A percentile compares a stretch with the other conserved stretches of the same genome.
Conservation (phyloP, 1,140 invertebrate genomes). For the Drosophila murphyi region DNA sequence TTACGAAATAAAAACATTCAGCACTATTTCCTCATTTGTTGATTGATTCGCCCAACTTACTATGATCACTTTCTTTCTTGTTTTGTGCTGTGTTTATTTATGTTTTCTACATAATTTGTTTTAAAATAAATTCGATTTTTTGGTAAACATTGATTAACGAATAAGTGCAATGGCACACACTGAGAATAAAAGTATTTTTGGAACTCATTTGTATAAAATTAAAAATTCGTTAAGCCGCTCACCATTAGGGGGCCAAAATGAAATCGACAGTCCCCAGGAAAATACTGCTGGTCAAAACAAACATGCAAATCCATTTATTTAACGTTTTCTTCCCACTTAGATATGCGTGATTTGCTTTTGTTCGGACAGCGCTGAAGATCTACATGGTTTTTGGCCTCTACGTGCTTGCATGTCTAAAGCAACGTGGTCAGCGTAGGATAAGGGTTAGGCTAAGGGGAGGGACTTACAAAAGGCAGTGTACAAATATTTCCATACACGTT, state of each 20-base stretch:
- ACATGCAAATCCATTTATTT: slow-evolving; percentile 42
- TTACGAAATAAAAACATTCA: not conserved
- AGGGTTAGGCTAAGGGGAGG: no score
- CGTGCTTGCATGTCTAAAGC: slow-evolving; percentile 19
- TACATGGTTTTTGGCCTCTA: slow-evolving; percentile 22
- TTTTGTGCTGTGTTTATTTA: slow-evolving; percentile 48
- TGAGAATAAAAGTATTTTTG: slow-evolving; percentile 20
- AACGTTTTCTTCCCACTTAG: slow-evolving; percentile 43
- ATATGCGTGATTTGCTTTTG: slow-evolving; percentile 34
- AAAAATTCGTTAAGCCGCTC: slow-evolving; percentile 26
- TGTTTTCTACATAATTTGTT: slow-evolving; percentile 31
- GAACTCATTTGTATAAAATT: slow-evolving; percentile 40
- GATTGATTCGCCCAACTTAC: slow-evolving; percentile 24
- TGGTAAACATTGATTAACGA: slow-evolving; percentile 25
- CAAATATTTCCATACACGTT: slow-evolving; percentile 18
- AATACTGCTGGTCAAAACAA: slow-evolving; percentile 28
- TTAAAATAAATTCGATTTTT: slow-evolving; percentile 20
- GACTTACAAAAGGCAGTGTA: not conserved
- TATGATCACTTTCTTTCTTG: slow-evolving; percentile 27
- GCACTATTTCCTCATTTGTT: slow-evolving; percentile 1
- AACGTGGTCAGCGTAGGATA: not conserved
- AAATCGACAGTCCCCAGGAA: slow-evolving; percentile 19
- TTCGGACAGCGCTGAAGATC: slow-evolving; percentile 16
- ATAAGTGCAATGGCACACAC: slow-evolving; percentile 7
- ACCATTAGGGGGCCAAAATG: not conserved